phyloP scores from a whole-genome alignment of 2,797 vertebrate species.

The Sparidentex hasta region DNA sequence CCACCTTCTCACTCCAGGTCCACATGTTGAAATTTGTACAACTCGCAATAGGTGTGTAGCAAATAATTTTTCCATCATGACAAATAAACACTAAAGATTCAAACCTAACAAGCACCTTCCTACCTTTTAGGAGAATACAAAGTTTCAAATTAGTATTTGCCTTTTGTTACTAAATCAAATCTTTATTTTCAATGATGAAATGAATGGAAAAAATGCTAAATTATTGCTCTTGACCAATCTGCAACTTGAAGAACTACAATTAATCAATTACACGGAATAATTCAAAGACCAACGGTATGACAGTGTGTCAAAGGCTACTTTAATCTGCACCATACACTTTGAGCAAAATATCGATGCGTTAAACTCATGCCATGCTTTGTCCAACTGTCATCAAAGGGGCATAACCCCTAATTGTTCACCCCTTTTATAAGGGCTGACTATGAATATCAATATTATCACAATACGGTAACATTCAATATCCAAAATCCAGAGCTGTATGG shows the following conservation, averaged over 20 bases:
- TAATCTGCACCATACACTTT: too few species aligned
- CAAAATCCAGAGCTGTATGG: too few species aligned
- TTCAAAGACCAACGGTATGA: too few species aligned
- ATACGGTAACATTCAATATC: too few species aligned
- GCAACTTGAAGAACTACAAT: too few species aligned
- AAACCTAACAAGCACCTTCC: too few species aligned
- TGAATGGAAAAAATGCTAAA: not conserved
- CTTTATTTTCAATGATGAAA: not conserved
- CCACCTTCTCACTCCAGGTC: not conserved
- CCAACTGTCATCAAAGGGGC: not conserved
- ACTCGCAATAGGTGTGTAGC: not conserved
- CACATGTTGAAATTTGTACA: not conserved
- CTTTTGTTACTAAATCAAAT: not conserved
- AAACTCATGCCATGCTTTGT: not conserved
- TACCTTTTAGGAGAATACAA: not conserved
- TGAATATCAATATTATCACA: too few species aligned
- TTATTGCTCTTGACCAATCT: too few species aligned
- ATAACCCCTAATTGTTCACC: not conserved
- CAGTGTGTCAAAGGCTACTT: too few species aligned
- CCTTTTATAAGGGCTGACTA: too few species aligned
- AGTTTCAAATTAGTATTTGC: not conserved
- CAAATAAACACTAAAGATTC: not conserved
- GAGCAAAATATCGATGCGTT: not conserved
- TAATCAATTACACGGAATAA: too few species aligned
- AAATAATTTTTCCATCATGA: not conserved